Conservation (phyloP, 2,113 vertebrate species). For the Dromaius novaehollandiae region DNA sequence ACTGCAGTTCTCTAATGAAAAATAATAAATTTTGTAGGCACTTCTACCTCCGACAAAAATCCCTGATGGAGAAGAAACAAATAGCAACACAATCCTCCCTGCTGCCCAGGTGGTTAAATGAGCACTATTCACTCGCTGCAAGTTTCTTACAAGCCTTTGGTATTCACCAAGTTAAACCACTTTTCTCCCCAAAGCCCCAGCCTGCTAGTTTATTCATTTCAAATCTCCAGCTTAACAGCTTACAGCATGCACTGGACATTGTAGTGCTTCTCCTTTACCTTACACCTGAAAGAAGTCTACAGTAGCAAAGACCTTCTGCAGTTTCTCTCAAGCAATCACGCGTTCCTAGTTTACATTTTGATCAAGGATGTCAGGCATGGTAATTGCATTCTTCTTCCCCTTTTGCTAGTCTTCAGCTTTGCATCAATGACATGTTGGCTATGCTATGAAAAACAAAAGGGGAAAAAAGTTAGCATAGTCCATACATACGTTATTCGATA, state of each 20-base stretch:
- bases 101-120: background rate
- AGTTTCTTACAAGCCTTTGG: background rate
- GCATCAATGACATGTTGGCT: background rate
- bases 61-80: background rate
- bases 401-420: background rate
- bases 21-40: constrained; percentile 25
- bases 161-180: background rate
- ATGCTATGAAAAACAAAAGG: background rate
- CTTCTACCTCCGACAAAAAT: constrained; percentile 1
- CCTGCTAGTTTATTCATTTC: background rate
- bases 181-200: background rate
- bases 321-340: background rate
- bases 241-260: background rate
- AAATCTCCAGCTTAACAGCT: background rate
- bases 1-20: constrained; percentile 8
- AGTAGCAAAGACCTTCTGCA: background rate
- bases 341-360: background rate
- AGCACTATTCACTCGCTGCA: background rate
- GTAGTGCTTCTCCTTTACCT: background rate
- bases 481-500: background rate
- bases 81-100: background rate
- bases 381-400: background rate
- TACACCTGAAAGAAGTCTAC: background rate
- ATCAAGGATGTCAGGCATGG: background rate
- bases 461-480: background rate